Evolutionary conservation across 1,140 invertebrate genomes (phyloP).

Genomic region (Micrasema longulum): DNA sequence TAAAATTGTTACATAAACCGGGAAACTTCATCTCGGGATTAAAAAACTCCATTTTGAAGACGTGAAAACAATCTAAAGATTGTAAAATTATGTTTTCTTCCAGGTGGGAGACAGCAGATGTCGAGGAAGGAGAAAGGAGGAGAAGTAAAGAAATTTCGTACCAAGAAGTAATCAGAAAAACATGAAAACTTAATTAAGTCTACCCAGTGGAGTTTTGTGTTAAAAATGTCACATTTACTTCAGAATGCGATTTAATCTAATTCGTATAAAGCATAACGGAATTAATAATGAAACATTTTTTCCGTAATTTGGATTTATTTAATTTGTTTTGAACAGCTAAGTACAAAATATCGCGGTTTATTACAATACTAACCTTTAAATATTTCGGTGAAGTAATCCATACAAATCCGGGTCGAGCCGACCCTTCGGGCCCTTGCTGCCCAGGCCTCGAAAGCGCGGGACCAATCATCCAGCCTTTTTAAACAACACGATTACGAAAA

Average conservation of each 20-base stretch:
- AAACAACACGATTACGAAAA: too few species aligned
- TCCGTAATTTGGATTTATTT: too few species aligned
- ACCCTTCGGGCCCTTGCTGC: too few species aligned
- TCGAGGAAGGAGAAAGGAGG: neutral
- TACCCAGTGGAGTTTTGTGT: slow-evolving; percentile 11
- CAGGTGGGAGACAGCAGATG: neutral
- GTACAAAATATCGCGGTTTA: too few species aligned
- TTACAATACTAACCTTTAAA: too few species aligned
- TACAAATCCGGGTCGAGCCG: too few species aligned
- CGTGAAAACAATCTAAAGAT: slow-evolving; percentile 25
- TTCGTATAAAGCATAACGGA: slow-evolving; percentile 19
- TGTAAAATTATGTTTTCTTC: slow-evolving; percentile 24
- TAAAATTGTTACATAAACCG: slow-evolving; percentile 22
- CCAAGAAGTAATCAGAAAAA: slow-evolving; percentile 32
- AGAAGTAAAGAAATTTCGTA: slow-evolving; percentile 21
- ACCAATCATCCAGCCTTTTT: too few species aligned
- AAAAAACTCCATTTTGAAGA: slow-evolving; percentile 18
- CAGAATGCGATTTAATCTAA: slow-evolving; percentile 2
- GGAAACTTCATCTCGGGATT: slow-evolving; percentile 14
- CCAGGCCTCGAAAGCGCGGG: too few species aligned
- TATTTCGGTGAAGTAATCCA: too few species aligned
- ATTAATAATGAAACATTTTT: slow-evolving; percentile 19
- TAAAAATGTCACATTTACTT: slow-evolving; percentile 26
- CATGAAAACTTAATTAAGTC: slow-evolving; percentile 35
- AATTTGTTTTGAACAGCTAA: too few species aligned